A percentile compares a stretch with the other conserved stretches of the same genome.
These are phyloP conservation scores for Labia minor DNA, from an alignment of 2,888 invertebrate species.

Conservation along the genomic window DNA sequence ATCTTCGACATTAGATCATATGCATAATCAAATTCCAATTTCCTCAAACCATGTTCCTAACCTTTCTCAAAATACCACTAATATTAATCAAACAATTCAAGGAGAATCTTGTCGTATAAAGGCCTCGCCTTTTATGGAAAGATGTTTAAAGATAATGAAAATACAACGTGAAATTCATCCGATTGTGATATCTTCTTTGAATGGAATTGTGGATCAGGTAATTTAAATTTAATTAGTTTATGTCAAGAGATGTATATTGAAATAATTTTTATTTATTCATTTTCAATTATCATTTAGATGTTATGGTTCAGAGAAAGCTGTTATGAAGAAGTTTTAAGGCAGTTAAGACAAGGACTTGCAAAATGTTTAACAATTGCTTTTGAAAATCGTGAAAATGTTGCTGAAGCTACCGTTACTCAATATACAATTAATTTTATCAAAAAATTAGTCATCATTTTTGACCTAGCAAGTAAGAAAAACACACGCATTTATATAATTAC, in stretches of 20 bases:
- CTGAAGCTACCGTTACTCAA: slow-evolving; percentile 41
- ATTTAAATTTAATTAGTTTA: too few relatives aligned
- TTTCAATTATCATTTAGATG: slow-evolving; percentile 34
- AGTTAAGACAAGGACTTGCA: slow-evolving; percentile 41
- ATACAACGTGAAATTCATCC: slow-evolving; percentile 45
- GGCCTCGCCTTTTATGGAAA: slow-evolving; percentile 44
- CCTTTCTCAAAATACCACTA: background rate
- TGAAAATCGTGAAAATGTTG: slow-evolving; percentile 41
- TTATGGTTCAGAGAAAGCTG: slow-evolving; percentile 45
- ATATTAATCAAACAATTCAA: slow-evolving; percentile 17
- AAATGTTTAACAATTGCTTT: slow-evolving; percentile 46
- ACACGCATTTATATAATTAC: background rate
- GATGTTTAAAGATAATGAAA: slow-evolving; percentile 45
- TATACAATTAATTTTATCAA: slow-evolving; percentile 44
- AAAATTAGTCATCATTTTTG: slow-evolving; percentile 42
- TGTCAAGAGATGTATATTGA: background rate
- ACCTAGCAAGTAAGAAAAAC: slow-evolving; percentile 33
- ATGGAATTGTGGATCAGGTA: slow-evolving; percentile 37
- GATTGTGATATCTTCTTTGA: slow-evolving; percentile 43
- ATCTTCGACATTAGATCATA: background rate
- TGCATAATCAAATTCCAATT: background rate
- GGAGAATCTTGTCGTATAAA: slow-evolving; percentile 37
- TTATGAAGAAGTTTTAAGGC: slow-evolving; percentile 44
- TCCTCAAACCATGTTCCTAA: too few relatives aligned
- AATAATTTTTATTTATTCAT: too few relatives aligned